Conservation (phyloP, 2,888 invertebrate species). For the Drosophila yooni region DNA sequence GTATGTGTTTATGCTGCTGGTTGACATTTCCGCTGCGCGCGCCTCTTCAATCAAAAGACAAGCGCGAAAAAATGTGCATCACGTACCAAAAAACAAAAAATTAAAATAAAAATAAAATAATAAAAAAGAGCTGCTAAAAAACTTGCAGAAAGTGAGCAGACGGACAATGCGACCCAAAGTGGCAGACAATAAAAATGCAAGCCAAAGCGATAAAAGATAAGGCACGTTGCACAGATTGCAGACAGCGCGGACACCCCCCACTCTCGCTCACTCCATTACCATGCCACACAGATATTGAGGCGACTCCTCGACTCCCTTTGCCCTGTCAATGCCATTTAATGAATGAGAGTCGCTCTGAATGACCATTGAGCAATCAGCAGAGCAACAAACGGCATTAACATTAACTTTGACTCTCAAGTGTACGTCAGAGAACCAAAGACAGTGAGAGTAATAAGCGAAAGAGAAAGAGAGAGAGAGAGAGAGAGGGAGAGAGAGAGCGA, state of each 20-base stretch:
- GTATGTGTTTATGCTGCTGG: constrained; percentile 69
- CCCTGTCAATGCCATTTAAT: constrained; percentile 62
- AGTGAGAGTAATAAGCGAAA: not conserved
- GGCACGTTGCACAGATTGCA: constrained; percentile 71
- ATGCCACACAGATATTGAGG: not conserved
- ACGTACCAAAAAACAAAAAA: constrained; percentile 49
- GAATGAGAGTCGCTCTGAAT: constrained; percentile 63
- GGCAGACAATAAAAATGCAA: constrained; percentile 74
- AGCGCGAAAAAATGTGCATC: constrained; percentile 64
- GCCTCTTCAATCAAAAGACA: constrained; percentile 74
- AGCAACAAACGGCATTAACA: constrained; percentile 57
- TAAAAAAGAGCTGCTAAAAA: constrained; percentile 15
- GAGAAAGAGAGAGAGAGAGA: not conserved
- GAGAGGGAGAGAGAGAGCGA: too few relatives aligned
- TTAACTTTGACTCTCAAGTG: constrained; percentile 54
- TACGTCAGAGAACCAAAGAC: constrained; percentile 13
- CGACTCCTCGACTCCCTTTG: not conserved
- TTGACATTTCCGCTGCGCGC: constrained; percentile 74
- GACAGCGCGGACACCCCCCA: constrained; percentile 13
- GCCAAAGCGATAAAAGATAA: constrained; percentile 75
- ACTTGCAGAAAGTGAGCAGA: constrained; percentile 27
- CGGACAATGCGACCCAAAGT: constrained; percentile 68
- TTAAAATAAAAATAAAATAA: constrained; percentile 14
- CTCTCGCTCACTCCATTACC: not conserved
- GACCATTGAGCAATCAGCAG: constrained; percentile 70